Evolutionary conservation across 2,797 vertebrate species (phyloP), one percentile per base, ranked within the genome.

Genomic region (Furcifer pardalis): DNA sequence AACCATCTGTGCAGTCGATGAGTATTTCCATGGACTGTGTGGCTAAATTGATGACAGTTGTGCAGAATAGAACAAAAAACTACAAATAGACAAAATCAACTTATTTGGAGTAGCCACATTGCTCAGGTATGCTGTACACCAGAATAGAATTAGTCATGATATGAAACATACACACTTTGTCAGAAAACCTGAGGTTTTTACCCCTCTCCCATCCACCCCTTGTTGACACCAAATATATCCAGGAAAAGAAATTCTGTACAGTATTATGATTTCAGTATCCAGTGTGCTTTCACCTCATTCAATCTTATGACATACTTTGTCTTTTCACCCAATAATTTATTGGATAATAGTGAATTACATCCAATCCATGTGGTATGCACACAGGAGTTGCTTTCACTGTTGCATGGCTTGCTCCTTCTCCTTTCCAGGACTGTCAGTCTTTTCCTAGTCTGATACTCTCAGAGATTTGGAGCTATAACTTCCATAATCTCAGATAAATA

Each of bases 1-100:
- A 88, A 84, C 59, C 68, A 87, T 89, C 37, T 79, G 84, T 30
- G 87, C 91, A 91, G 88, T 91, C 89, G 30, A 83, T 65, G 80
- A 87, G 89, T 88, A 79, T 84, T 93, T 90, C 89, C 82, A 84
- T 89, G 68, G 0, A 30, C 79, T 83, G 23, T 40, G 63, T 1
- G 25, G 60, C 0, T 25, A 62, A 89, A 86, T 88, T 83, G 80
- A 83, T 56, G 21, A 17, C 40, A 35, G 76, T 75, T 74, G 4
- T 30, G 66, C 44, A 88, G 80, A 84, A 84, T n/a, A n/a, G n/a
- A n/a, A n/a, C n/a, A n/a, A n/a, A n/a, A n/a, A n/a, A n/a, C n/a
- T n/a, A n/a, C n/a, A n/a, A n/a, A n/a, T n/a, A n/a, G n/a, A n/a
- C n/a, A n/a, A 42, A 81, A 30, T 66, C 5, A 72, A 23, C 35